These are phyloP conservation scores for Brachyalestes nurse DNA, from an alignment of 2,797 vertebrate species.

Conservation along the genomic window DNA sequence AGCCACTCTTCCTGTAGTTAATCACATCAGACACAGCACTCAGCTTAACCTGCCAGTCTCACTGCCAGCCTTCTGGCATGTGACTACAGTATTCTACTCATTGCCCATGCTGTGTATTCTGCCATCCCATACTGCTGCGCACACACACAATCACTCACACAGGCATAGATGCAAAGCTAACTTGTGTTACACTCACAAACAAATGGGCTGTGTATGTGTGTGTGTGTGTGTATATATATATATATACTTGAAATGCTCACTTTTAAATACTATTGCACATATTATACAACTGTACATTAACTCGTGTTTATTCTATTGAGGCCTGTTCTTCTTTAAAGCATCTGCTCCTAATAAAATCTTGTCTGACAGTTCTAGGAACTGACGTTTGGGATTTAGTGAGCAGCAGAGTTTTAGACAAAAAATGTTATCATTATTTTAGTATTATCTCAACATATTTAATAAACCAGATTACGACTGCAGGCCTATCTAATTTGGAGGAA, in stretches of 20 bases:
- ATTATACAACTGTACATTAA: too few relatives aligned
- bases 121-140: conserved; percentile 57
- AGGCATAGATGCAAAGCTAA: conserved; percentile 1
- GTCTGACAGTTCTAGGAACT: neutral
- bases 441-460: neutral
- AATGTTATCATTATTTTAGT: too few relatives aligned
- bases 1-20: conserved; percentile 55
- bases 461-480: neutral
- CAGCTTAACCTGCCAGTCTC: conserved; percentile 71
- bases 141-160: conserved; percentile 28
- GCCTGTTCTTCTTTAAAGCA: too few relatives aligned
- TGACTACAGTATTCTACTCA: conserved; percentile 63
- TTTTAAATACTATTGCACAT: too few relatives aligned
- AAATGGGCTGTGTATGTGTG: too few relatives aligned
- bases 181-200: too few relatives aligned
- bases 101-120: conserved; percentile 59
- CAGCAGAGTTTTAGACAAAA: too few relatives aligned
- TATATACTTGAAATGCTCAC: too few relatives aligned
- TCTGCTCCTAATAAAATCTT: neutral
- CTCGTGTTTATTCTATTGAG: too few relatives aligned
- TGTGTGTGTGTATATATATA: too few relatives aligned
- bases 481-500: neutral
- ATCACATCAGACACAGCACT: conserved; percentile 76
- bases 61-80: conserved; percentile 67
- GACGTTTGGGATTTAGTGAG: too few relatives aligned